These are phyloP conservation scores for Cryptoleucopteryx plumbea DNA, from an alignment of 2,113 vertebrate genomes.

Conservation along the genomic window DNA sequence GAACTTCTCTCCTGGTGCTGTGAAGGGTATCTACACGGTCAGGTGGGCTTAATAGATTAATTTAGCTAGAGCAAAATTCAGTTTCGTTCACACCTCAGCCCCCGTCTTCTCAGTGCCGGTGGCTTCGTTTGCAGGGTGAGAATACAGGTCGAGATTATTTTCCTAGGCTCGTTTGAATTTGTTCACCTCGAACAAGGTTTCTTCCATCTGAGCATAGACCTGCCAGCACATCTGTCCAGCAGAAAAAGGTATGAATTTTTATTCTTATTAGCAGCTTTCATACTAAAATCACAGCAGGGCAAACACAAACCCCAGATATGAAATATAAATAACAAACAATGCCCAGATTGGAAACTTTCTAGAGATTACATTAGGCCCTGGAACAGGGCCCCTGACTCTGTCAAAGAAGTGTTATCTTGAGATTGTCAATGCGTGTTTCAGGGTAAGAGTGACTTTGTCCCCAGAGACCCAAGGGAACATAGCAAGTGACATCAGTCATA, in stretches of 20 bases:
- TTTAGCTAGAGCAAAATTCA: neutral
- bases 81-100: neutral
- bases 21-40: neutral
- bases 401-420: conserved; percentile 66
- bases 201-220: neutral
- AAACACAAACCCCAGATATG: neutral
- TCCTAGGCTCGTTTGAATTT: neutral
- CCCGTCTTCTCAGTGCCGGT: neutral
- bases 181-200: neutral
- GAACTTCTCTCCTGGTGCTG: neutral
- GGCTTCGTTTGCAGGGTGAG: neutral
- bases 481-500: conserved; percentile 60
- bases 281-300: neutral
- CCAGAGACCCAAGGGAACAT: conserved; percentile 18
- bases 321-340: conserved; percentile 51
- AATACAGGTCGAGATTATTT: neutral
- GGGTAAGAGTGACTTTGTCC: conserved; percentile 52
- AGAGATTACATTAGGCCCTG: conserved; percentile 18
- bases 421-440: conserved; percentile 57
- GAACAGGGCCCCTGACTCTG: conserved; percentile 17
- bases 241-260: neutral
- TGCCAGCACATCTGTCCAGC: neutral
- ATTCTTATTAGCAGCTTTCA: neutral
- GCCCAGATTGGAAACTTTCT: conserved; percentile 39
- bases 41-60: neutral